Base-by-base conservation (phyloP, 2,113 vertebrate genomes). In the Hippocampus zosterae region DNA sequence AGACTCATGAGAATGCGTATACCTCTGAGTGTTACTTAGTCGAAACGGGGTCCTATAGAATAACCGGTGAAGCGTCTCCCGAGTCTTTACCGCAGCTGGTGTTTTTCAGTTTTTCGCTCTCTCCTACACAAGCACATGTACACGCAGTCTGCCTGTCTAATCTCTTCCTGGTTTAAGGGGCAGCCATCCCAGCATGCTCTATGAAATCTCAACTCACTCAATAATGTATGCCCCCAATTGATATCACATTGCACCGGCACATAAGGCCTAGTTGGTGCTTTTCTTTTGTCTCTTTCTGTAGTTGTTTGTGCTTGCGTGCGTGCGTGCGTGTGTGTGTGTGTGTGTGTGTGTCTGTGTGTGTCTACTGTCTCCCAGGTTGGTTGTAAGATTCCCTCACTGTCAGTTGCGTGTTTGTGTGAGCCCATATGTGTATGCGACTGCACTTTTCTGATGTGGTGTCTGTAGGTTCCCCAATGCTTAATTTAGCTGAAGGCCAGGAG, bases 161-260 rank as follows among this genome's bases (percentile, higher is more conserved):
- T 69, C 23, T 67, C 72, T 56, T 56, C 74, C 74, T 77, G 74
- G 77, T 83, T 80, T 63, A 75, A 75, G 57, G 44, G 77, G 74
- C 69, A 70, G 67, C 63, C 55, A 65, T 81, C 77, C 76, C 80
- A 80, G 72, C 75, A 71, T 69, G 70, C 64, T 74, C 76, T 75
- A 67, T 65, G 74, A 81, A 71, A 80, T 67, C 72, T 72, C 70
- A 81, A n/a, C n/a, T n/a, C 76, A 57, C 68, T 85, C 74, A 85
- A 88, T 87, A 87, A 89, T 88, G 66, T 78, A 86, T 82, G 77
- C 69, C 78, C 57, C 81, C 83, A 84, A 78, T 88, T 85, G 87
- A 74, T 83, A 73, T 80, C 40, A 56, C 68, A 33, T 76, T 69
- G 61, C 65, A 67, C 71, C 37, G 67, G 63, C 69, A 76, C 62